Evolutionary conservation across 37 sponge, comb jelly and placozoan genomes (phyloP).

Genomic region (Tethya wilhelma): DNA sequence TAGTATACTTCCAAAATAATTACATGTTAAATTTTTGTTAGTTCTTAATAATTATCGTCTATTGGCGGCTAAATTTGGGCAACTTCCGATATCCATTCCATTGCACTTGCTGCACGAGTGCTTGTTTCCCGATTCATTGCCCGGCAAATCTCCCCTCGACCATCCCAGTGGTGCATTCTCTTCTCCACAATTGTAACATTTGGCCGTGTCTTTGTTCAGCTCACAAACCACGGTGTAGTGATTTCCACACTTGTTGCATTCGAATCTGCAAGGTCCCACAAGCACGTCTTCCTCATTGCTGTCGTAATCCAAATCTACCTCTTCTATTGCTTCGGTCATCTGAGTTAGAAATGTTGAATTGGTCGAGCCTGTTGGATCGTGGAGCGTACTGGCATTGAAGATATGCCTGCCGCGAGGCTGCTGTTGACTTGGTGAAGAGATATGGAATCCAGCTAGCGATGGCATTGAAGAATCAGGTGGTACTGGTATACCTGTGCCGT

Average conservation of each 20-base stretch:
- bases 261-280: conserved; percentile 11
- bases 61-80: too few relatives aligned
- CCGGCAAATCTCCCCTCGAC: too few relatives aligned
- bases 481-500: neutral
- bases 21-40: too few relatives aligned
- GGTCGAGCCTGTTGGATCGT: neutral
- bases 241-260: neutral
- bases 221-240: neutral
- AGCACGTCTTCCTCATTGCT: neutral
- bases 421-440: neutral
- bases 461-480: neutral
- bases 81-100: too few relatives aligned
- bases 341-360: conserved; percentile 4
- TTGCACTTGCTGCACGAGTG: too few relatives aligned
- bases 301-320: conserved; percentile 8
- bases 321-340: neutral
- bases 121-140: too few relatives aligned
- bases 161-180: neutral
- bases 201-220: neutral
- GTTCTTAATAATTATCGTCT: too few relatives aligned
- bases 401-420: neutral
- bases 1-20: too few relatives aligned
- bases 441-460: neutral
- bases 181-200: neutral
- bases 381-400: neutral